phyloP scores from a whole-genome alignment of 2,888 invertebrate genomes.

The Lithophane leautieri region DNA sequence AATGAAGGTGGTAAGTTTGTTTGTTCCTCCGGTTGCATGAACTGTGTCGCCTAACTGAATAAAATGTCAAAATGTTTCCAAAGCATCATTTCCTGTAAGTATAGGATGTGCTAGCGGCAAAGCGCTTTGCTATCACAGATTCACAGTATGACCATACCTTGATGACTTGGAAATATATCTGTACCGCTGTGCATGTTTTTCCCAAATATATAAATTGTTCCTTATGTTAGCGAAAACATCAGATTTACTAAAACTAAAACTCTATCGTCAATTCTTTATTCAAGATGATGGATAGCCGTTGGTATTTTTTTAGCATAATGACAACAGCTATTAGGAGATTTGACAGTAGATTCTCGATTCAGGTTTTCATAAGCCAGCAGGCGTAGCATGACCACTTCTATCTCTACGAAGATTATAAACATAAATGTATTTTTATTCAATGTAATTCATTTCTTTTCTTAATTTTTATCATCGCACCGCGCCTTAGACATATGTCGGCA shows the following conservation, averaged over 20 bases:
- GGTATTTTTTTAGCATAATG: too few relatives aligned
- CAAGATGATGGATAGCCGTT: neutral
- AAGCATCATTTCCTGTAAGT: neutral
- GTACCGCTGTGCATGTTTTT: neutral
- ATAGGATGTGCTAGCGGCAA: conserved; percentile 12
- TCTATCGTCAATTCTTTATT: neutral
- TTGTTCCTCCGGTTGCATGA: conserved; percentile 17
- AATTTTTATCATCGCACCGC: neutral
- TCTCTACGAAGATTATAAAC: too few relatives aligned
- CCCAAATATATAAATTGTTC: neutral
- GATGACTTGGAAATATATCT: neutral
- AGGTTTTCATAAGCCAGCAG: too few relatives aligned
- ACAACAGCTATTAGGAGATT: too few relatives aligned
- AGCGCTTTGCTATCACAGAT: conserved; percentile 13
- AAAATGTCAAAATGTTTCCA: neutral
- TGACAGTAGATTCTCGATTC: too few relatives aligned
- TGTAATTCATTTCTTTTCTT: neutral
- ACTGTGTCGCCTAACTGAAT: neutral
- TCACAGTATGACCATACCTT: conserved; percentile 10
- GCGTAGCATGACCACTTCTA: too few relatives aligned
- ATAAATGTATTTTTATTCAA: neutral
- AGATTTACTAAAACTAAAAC: too few relatives aligned
- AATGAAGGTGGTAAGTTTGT: conserved; percentile 9
- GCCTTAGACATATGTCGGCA: too few relatives aligned
- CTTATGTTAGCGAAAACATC: neutral